These are phyloP conservation scores for Protaetia brevitarsis DNA, from an alignment of 1,140 invertebrate species.

Conservation along the genomic window DNA sequence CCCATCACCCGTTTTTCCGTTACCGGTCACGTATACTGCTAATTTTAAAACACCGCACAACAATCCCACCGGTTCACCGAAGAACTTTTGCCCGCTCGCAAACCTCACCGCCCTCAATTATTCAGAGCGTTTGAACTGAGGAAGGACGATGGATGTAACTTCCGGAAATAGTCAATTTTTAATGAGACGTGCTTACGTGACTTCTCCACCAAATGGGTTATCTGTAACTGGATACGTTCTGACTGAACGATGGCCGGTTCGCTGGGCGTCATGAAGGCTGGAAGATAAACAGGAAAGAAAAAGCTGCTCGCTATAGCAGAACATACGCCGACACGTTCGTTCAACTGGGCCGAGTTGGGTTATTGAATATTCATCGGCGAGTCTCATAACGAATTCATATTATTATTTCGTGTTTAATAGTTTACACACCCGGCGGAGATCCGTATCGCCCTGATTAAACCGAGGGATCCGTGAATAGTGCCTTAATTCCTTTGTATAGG, in stretches of 20 bases:
- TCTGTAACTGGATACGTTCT: neutral
- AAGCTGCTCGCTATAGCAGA: neutral
- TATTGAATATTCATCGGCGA: slow-evolving; percentile 10
- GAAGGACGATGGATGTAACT: slow-evolving; percentile 6
- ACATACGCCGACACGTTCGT: neutral
- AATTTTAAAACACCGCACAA: neutral
- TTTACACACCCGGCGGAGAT: neutral
- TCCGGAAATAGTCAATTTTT: neutral
- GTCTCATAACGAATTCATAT: slow-evolving; percentile 6
- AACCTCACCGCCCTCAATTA: slow-evolving; percentile 4
- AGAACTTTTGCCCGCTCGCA: neutral
- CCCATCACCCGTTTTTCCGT: neutral
- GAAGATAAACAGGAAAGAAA: neutral
- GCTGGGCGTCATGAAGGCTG: neutral
- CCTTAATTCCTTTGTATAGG: no score
- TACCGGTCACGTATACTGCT: neutral
- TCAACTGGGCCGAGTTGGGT: neutral
- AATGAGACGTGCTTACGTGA: neutral
- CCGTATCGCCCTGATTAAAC: neutral
- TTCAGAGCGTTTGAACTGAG: neutral
- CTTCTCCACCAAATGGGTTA: neutral
- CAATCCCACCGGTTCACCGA: neutral
- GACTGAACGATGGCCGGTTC: no score
- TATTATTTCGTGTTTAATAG: slow-evolving; percentile 13
- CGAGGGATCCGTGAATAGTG: neutral